These are phyloP conservation scores for Lerista edwardsae DNA, from an alignment of 2,797 vertebrate species.

Conservation along the genomic window DNA sequence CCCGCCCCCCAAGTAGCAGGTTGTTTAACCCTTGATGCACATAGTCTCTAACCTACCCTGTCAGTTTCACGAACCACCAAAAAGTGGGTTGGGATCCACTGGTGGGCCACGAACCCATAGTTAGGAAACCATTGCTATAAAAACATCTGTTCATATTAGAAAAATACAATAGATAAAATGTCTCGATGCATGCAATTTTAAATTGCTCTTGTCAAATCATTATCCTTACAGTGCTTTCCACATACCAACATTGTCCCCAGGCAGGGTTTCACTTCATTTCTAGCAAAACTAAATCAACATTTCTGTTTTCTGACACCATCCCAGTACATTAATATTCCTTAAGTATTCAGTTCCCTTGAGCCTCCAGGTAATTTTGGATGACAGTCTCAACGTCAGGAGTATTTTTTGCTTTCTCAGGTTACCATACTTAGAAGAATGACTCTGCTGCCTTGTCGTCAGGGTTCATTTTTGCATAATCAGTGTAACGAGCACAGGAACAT, in stretches of 20 bases:
- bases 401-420: background rate
- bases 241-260: background rate
- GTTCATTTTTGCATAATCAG: background rate
- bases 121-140: too few species aligned
- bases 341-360: conserved; percentile 1
- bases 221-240: background rate
- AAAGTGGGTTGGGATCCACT: too few species aligned
- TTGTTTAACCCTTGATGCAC: too few species aligned
- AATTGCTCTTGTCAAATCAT: background rate
- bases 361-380: background rate
- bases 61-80: too few species aligned
- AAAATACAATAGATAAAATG: background rate
- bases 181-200: background rate
- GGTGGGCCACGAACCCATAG: too few species aligned
- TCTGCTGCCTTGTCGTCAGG: background rate
- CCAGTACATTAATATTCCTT: background rate
- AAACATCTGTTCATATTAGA: too few species aligned
- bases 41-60: too few species aligned
- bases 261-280: background rate
- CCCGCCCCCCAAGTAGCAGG: too few species aligned
- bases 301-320: background rate
- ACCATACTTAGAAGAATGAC: background rate
- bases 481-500: background rate
- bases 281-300: background rate
- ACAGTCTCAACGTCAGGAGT: background rate